Evolutionary conservation across 2,888 invertebrate genomes (phyloP), one percentile per base, ranked within the genome.

Genomic region (Leptarthrus brevirostris): DNA sequence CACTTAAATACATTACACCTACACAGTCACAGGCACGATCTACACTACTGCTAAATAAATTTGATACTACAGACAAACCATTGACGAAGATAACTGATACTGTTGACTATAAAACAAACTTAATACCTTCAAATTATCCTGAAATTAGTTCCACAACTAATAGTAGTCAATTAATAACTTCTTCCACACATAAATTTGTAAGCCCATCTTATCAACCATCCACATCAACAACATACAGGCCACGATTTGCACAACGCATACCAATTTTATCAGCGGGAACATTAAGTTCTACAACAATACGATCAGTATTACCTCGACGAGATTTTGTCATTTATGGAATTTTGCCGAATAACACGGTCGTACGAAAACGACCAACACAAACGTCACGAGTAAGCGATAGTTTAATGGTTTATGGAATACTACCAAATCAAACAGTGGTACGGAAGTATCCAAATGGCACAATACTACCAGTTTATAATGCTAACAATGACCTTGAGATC

Each of bases 391-490:
- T 89, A 83, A 91, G 92, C 86, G 91, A 90, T 80, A 88, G 76
- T 14, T 44, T 77, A 8, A 75, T 90, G 77, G 89, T 92, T 78
- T 93, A 92, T 82, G 92, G 92, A 80, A 90, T 93, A 79, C 87
- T 92, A 79, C 91, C 92, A 76, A 92, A 93, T 83, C 92, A 91
- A 86, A 92, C 92, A 78, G 90, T 93, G 84, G 90, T 93, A 83
- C 90, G 91, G 86, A 92, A 91, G 86, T 93, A 90, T 83, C 92
- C 92, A 78, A 93, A 93, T 81, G 93, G 93, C 84, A 92, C 92
- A 82, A 86, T 90, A 85, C 90, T 92, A 84, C 92, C 92, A 85
- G 90, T 91, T 82, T 74, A 61, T 22, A 83, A 86, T 81, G 86
- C 86, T 83, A 86, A 86, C 85, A 86, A 86, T 85, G 87, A 88